Percentiles rank a stretch among this genome's conserved stretches.
These are phyloP conservation scores for Ennomos erosarius DNA, from an alignment of 2,888 invertebrate species.

Conservation along the genomic window DNA sequence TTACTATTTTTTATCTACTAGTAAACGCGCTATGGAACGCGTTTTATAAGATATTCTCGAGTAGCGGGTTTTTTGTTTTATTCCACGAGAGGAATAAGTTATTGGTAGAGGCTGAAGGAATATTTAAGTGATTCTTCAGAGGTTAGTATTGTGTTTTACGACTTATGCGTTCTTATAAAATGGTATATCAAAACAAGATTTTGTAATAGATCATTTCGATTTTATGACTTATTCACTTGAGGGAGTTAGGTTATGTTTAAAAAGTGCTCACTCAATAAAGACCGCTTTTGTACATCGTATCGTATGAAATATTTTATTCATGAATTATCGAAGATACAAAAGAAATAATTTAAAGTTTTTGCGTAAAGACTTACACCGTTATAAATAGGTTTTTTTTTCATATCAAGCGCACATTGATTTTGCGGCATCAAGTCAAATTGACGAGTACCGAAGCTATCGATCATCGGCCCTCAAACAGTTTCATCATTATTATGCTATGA, in stretches of 20 bases:
- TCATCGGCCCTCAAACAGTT: too few species aligned
- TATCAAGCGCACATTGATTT: not conserved
- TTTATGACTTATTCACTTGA: constrained; percentile 8
- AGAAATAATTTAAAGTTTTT: constrained; percentile 18
- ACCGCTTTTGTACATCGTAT: constrained; percentile 4
- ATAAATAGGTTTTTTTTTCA: constrained; percentile 10
- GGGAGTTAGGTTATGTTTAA: constrained; percentile 15
- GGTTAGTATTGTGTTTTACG: constrained; percentile 34
- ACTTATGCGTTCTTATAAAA: constrained; percentile 17
- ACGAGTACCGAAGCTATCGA: too few species aligned
- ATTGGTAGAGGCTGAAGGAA: constrained; percentile 55
- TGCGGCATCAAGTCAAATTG: not conserved
- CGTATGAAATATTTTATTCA: constrained; percentile 23
- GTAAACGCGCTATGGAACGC: constrained; percentile 50
- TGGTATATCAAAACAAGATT: constrained; percentile 14
- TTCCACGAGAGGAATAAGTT: constrained; percentile 53
- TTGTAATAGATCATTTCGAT: constrained; percentile 10
- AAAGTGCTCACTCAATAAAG: constrained; percentile 15
- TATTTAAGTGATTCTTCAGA: constrained; percentile 61
- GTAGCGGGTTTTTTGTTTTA: constrained; percentile 55
- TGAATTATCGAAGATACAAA: constrained; percentile 18
- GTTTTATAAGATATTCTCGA: constrained; percentile 52
- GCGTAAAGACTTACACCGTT: constrained; percentile 8
- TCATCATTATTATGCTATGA: too few species aligned
- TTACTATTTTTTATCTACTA: constrained; percentile 46